These are phyloP conservation scores for Caloenas nicobarica DNA, from an alignment of 2,113 vertebrate species.

Conservation along the genomic window DNA sequence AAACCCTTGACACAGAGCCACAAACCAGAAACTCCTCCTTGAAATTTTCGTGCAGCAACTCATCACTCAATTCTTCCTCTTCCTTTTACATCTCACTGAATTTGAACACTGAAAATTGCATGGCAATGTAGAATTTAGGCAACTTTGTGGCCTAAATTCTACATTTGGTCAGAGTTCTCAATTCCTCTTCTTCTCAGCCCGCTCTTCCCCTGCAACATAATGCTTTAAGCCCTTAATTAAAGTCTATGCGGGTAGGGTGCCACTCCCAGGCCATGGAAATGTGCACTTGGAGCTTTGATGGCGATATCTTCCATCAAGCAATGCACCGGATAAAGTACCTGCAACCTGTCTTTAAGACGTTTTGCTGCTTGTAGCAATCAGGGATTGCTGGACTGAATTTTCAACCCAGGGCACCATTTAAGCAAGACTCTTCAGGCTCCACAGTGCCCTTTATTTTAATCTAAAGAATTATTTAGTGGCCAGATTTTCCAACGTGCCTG, in stretches of 20 bases:
- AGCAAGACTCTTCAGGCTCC: not conserved
- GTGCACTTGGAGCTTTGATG: not conserved
- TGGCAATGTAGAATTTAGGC: no score
- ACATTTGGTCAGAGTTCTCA: not conserved
- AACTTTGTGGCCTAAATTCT: not conserved
- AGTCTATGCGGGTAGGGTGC: not conserved
- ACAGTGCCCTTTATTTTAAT: not conserved
- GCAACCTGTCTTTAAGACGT: not conserved
- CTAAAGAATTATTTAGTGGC: not conserved
- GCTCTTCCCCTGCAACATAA: not conserved
- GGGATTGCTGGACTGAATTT: not conserved
- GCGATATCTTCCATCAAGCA: not conserved
- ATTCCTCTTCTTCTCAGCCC: not conserved
- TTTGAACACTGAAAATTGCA: not conserved
- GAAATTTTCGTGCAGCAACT: not conserved
- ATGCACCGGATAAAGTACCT: not conserved
- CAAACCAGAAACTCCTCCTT: not conserved
- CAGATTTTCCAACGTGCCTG: not conserved
- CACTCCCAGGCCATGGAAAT: not conserved
- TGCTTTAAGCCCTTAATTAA: not conserved
- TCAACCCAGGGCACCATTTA: not conserved
- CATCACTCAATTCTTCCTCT: not conserved
- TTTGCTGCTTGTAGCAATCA: not conserved
- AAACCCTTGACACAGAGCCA: not conserved
- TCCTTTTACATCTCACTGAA: not conserved